phyloP scores from a whole-genome alignment of 2,888 invertebrate species.

The Fabriciana adippe region DNA sequence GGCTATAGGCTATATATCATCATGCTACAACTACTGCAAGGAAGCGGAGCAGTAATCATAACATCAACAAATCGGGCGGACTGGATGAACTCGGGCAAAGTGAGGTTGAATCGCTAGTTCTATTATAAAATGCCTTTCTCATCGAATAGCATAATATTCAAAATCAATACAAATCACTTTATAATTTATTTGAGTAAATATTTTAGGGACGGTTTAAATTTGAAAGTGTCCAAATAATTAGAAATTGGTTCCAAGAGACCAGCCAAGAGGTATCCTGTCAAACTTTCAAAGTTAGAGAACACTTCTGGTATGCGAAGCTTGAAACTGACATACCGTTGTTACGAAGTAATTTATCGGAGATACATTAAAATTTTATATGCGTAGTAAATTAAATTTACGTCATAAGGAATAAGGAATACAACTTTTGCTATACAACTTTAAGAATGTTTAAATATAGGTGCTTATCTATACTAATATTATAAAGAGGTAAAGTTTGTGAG shows the following conservation, averaged over 20 bases:
- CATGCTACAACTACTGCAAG: too few relatives aligned
- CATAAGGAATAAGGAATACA: too few relatives aligned
- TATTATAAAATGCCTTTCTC: too few relatives aligned
- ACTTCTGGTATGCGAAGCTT: constrained; percentile 27
- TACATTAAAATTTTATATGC: background rate
- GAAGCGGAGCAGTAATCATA: too few relatives aligned
- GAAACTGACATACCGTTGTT: constrained; percentile 34
- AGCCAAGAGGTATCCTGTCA: constrained; percentile 33
- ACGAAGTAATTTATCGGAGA: constrained; percentile 22
- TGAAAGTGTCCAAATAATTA: constrained; percentile 39
- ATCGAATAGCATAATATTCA: background rate
- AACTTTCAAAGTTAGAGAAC: constrained; percentile 29
- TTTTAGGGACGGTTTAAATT: constrained; percentile 30
- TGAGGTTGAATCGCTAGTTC: too few relatives aligned
- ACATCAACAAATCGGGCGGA: too few relatives aligned
- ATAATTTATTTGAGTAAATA: constrained; percentile 28
- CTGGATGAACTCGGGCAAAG: too few relatives aligned
- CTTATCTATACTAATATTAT: too few relatives aligned
- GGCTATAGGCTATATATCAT: too few relatives aligned
- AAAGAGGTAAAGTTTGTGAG: too few relatives aligned
- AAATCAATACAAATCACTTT: constrained; percentile 9
- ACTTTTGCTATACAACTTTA: too few relatives aligned
- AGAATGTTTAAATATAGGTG: too few relatives aligned
- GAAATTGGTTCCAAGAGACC: constrained; percentile 29
- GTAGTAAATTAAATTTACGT: background rate